Percentiles rank a stretch among this genome's conserved stretches.
These are phyloP conservation scores for Alethe diademata DNA, from an alignment of 2,113 vertebrate species.

Conservation along the genomic window DNA sequence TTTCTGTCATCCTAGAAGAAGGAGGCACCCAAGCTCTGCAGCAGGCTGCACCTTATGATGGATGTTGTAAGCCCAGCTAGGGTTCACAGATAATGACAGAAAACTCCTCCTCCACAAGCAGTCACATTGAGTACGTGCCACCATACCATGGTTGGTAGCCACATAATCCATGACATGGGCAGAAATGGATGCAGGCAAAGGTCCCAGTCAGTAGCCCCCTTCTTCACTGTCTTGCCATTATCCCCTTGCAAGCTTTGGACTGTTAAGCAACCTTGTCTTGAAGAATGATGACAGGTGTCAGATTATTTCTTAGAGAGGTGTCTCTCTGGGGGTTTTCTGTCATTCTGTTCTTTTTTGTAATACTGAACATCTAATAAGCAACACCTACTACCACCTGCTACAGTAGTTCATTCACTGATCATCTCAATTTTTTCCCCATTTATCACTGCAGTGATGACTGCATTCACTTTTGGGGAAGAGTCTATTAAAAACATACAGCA, in stretches of 20 bases:
- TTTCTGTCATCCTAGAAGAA: background rate
- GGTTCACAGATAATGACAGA: background rate
- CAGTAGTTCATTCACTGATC: slow-evolving; percentile 49
- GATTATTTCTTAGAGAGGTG: slow-evolving; percentile 26
- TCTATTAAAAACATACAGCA: background rate
- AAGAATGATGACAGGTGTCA: background rate
- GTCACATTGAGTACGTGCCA: background rate
- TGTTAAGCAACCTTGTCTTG: background rate
- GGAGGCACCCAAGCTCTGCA: background rate
- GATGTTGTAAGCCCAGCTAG: background rate
- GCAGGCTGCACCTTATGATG: background rate
- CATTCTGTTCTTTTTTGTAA: slow-evolving; percentile 16
- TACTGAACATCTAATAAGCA: slow-evolving; percentile 53
- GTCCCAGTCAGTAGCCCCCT: background rate
- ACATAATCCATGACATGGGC: background rate
- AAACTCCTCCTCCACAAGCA: background rate
- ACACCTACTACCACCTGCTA: slow-evolving; percentile 63
- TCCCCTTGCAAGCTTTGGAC: background rate
- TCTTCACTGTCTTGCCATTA: background rate
- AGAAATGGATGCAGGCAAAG: background rate
- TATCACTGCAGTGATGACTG: slow-evolving; percentile 26
- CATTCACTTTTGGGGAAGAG: background rate
- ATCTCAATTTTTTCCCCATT: background rate
- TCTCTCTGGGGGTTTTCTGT: slow-evolving; percentile 5
- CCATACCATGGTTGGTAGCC: fast-evolving